Conservation (phyloP, 2,888 invertebrate genomes). For the Tachina grossa region DNA sequence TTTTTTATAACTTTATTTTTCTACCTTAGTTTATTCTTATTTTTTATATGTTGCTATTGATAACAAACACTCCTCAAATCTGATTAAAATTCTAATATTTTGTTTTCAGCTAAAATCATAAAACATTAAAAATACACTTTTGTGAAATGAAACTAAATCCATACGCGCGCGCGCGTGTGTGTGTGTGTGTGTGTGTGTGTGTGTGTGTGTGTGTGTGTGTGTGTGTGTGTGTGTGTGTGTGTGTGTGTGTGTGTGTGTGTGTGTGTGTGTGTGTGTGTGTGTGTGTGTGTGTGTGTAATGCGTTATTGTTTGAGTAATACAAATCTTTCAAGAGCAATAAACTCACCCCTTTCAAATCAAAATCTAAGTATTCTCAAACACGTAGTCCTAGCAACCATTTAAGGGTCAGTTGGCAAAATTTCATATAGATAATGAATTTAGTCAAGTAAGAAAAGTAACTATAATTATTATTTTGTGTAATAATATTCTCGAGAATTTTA, state of each 20-base stretch:
- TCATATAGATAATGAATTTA: conserved; percentile 30
- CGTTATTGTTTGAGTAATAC: no score
- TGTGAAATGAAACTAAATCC: not conserved
- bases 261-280: no score
- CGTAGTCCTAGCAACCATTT: conserved; percentile 43
- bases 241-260: no score
- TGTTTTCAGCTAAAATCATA: not conserved
- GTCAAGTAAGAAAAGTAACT: not conserved
- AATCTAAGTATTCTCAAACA: conserved; percentile 59
- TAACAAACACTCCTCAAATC: conserved; percentile 24
- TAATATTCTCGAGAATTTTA: conserved; percentile 9
- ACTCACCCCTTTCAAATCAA: conserved; percentile 8
- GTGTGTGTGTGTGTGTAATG: no score
- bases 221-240: no score
- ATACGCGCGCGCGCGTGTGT: no score
- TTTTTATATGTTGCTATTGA: not conserved
- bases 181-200: no score
- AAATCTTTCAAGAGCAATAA: not conserved
- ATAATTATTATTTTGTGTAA: conserved; percentile 42
- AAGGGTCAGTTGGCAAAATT: conserved; percentile 47
- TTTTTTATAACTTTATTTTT: not conserved
- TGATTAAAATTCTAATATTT: conserved; percentile 25
- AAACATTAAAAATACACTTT: not conserved
- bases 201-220: no score
- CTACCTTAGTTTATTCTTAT: not conserved